Evolutionary conservation across 2,888 invertebrate species (phyloP), one percentile per base, ranked within the genome.

Genomic region (Drosophila sordidapex): DNA sequence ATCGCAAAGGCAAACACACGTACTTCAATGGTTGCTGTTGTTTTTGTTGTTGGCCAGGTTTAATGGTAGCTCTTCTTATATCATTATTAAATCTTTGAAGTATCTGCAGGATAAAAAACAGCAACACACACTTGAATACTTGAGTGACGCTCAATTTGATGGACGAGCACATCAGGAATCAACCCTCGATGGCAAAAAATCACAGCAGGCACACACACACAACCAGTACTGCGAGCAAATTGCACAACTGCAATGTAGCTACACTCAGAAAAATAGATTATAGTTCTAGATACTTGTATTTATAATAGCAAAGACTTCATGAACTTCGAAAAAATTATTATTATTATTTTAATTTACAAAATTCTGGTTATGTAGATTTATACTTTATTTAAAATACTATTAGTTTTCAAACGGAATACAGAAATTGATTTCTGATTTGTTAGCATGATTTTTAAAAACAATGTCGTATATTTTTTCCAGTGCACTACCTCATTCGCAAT

Each of bases 11-110:
- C 87, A 84, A 87, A 87, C 70, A 77, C 46, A 31, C 43, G 36
- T 53, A 25, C 48, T 52, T 46, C 56, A 64, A 38, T 27, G 48
- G 61, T 25, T 53, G 18, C 33, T 5, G 60, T 35, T 49, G 36
- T 29, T 59, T 38, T 49, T 61, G 46, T 60, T 71, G 70, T 60
- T 65, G 76, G 82, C 53, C 71, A 66, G 81, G 60, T 76, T 77
- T 87, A 89, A 87, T 87, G 81, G 85, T 64, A 72, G 81, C 83
- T 57, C 83, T 78, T 82, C 87, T 89, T 87, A 87, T 85, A 87
- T 87, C 82, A 87, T 87, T 89, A 89, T 87, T 89, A 87, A 89
- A 89, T 87, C 87, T 82, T 89, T 87, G 74, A 87, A 87, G 87
- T 82, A 82, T 85, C 81, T 80, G 88, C 74, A 59, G 74, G 25